phyloP scores from a whole-genome alignment of 2,113 vertebrate species.

The Callorhinus ursinus region DNA sequence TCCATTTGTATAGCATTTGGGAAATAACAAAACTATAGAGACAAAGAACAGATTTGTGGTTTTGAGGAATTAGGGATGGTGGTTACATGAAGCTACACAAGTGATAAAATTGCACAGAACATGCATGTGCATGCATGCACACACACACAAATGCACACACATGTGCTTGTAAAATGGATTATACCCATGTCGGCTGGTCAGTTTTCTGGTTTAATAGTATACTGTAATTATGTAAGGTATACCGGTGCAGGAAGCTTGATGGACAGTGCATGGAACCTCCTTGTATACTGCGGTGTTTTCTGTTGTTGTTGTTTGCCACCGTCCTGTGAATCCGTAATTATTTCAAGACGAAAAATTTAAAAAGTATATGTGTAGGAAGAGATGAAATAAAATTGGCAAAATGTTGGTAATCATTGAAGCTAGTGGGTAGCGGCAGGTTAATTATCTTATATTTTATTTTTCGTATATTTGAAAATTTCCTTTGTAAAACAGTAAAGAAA shows the following conservation, averaged over 20 bases:
- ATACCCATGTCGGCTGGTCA: neutral
- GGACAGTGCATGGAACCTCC: too few species aligned
- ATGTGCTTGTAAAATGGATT: too few species aligned
- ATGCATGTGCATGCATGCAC: neutral
- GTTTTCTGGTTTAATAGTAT: neutral
- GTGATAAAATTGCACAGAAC: neutral
- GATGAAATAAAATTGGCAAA: neutral
- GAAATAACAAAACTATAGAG: neutral
- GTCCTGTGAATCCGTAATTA: neutral
- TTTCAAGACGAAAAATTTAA: neutral
- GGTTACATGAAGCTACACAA: neutral
- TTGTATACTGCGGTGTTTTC: neutral
- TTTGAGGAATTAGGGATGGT: neutral
- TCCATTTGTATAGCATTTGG: neutral
- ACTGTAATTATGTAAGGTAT: neutral
- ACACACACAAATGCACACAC: neutral
- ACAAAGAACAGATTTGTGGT: neutral
- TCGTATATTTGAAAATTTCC: neutral
- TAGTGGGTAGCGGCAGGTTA: neutral
- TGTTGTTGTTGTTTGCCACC: neutral
- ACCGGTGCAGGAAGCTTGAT: neutral
- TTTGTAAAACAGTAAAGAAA: neutral
- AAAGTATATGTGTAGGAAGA: neutral
- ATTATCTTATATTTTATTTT: neutral
- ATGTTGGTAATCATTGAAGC: neutral